These are phyloP conservation scores for Bovichtus variegatus DNA, from an alignment of 2,797 vertebrate species.

Conservation along the genomic window DNA sequence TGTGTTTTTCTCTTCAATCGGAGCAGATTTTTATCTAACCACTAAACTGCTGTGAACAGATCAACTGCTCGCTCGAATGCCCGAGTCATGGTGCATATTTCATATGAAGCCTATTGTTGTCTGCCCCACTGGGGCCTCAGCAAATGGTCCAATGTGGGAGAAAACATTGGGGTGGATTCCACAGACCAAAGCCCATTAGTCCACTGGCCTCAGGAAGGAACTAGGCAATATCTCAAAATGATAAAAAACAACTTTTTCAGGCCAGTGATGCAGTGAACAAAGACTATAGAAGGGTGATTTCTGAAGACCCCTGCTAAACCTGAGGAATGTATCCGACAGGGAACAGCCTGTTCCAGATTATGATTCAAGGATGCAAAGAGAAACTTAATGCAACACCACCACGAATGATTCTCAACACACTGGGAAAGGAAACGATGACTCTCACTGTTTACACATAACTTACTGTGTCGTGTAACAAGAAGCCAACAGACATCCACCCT, in stretches of 20 bases:
- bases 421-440: constrained; percentile 42
- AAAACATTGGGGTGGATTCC: constrained; percentile 69
- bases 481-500: constrained; percentile 29
- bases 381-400: constrained; percentile 50
- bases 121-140: constrained; percentile 70
- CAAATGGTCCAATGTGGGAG: constrained; percentile 68
- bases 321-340: constrained; percentile 70
- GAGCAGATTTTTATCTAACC: constrained; percentile 69
- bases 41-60: constrained; percentile 69
- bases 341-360: constrained; percentile 67
- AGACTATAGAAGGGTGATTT: constrained; percentile 62
- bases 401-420: constrained; percentile 32
- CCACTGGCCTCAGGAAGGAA: constrained; percentile 70
- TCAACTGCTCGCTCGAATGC: constrained; percentile 63
- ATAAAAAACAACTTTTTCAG: constrained; percentile 72
- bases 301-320: constrained; percentile 65
- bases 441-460: constrained; percentile 50
- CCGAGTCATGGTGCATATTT: constrained; percentile 74
- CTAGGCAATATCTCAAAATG: constrained; percentile 77
- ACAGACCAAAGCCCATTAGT: constrained; percentile 74
- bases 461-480: constrained; percentile 37
- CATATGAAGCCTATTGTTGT: constrained; percentile 77
- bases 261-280: constrained; percentile 55
- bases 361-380: constrained; percentile 52
- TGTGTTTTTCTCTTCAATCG: constrained; percentile 52